Evolutionary conservation across 2,113 vertebrate genomes (phyloP).

Genomic region (Onychostoma macrolepis): DNA sequence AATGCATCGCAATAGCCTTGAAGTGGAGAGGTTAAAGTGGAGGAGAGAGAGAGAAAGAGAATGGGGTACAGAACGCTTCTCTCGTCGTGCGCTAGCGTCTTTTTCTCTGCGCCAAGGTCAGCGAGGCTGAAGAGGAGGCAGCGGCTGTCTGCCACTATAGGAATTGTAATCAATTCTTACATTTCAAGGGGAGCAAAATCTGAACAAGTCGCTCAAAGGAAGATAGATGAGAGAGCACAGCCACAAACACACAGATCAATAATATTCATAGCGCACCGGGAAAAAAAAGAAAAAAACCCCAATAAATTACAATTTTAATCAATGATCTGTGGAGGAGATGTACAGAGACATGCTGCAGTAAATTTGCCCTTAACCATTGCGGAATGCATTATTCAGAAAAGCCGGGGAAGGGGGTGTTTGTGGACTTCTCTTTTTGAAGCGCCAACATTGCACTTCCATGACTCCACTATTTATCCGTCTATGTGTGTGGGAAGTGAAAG

Average conservation of each 20-base stretch:
- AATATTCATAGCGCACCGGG: slow-evolving; percentile 70
- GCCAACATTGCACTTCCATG: background rate
- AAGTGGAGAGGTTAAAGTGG: slow-evolving; percentile 10
- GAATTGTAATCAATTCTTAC: slow-evolving; percentile 74
- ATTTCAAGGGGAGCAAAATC: slow-evolving; percentile 73
- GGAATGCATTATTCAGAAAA: slow-evolving; percentile 33
- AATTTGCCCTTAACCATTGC: slow-evolving; percentile 50
- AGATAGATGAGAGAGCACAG: slow-evolving; percentile 71
- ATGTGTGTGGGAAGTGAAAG: background rate
- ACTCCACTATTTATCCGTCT: background rate
- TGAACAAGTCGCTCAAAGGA: slow-evolving; percentile 70
- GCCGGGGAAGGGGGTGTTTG: slow-evolving; percentile 18
- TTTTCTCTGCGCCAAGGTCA: slow-evolving; percentile 54
- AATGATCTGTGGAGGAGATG: slow-evolving; percentile 58
- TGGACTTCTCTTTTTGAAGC: slow-evolving; percentile 14
- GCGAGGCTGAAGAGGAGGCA: slow-evolving; percentile 40
- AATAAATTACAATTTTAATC: slow-evolving; percentile 70
- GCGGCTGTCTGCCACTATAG: slow-evolving; percentile 63
- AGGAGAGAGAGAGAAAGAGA: background rate
- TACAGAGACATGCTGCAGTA: slow-evolving; percentile 50
- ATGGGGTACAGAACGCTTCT: background rate
- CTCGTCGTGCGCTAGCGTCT: slow-evolving; percentile 25
- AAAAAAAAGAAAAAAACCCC: too few relatives aligned
- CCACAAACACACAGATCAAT: slow-evolving; percentile 75
- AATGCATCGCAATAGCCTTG: slow-evolving; percentile 51